A percentile compares a stretch with the other conserved stretches of the same genome.
These are phyloP conservation scores for Megalops cyprinoides DNA, from an alignment of 2,797 vertebrate genomes.

Conservation along the genomic window DNA sequence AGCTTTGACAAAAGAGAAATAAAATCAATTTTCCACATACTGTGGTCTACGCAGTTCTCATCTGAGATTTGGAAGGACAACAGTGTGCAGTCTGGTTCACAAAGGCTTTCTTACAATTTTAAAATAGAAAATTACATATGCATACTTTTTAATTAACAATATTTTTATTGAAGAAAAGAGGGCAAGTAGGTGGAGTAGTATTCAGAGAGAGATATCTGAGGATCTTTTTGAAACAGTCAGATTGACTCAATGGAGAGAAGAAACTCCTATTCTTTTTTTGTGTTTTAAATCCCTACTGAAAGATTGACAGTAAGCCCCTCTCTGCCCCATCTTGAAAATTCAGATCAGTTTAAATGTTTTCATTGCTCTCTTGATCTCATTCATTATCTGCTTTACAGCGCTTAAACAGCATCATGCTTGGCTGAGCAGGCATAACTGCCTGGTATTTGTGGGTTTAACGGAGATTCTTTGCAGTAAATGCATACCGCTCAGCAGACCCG, in stretches of 20 bases:
- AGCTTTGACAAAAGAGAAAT: not conserved
- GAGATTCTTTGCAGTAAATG: not conserved
- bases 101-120: too few species aligned
- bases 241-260: not conserved
- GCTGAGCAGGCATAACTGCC: not conserved
- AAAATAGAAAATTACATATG: too few species aligned
- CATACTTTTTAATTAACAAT: too few species aligned
- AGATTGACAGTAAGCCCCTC: too few species aligned
- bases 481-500: not conserved
- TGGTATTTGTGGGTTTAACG: slow-evolving; percentile 18
- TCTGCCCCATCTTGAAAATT: slow-evolving; percentile 1
- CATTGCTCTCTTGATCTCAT: not conserved
- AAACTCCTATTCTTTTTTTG: not conserved
- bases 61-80: too few species aligned
- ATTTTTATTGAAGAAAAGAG: not conserved
- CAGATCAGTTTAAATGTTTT: slow-evolving; percentile 14
- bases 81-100: too few species aligned
- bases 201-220: too few species aligned
- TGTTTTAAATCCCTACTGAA: not conserved
- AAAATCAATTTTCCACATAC: too few species aligned
- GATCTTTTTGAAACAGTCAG: not conserved
- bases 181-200: too few species aligned
- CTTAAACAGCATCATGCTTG: not conserved
- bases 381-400: slow-evolving; percentile 22
- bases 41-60: too few species aligned